Base-by-base conservation (phyloP, 2,113 vertebrate genomes). In the Apeltes quadracus region DNA sequence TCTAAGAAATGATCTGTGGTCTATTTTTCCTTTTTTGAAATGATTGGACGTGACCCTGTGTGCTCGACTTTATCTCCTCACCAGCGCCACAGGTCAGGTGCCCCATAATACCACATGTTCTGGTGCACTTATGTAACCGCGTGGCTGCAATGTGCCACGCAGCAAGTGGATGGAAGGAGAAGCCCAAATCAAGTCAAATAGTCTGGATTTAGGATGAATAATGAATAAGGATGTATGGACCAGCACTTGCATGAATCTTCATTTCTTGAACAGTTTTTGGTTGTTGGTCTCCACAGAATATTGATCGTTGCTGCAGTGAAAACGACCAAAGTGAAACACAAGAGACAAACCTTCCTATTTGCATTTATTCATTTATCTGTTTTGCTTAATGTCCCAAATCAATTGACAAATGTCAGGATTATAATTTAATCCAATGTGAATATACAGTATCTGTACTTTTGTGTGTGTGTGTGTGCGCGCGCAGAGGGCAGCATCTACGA, bases 401-500 rank as follows among this genome's bases (percentile, higher is more conserved):
- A 36, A 11, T 16, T 51, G n/a, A 7, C 15, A 56, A 55, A 48
- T 41, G 39, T 54, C 53, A 29, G 14, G 6, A 53, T 53, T 22
- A 51, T 4, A 23, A 23, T 22, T 25, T 25, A 14, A 34, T 56
- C 16, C 16, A 16, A 20, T 2, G 10, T 36, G 36, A 44, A 20
- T 44, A 14, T 23, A 18, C 23, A 32, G 41, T 27, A 23, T 72
- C 44, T 58, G 66, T 44, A 12, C 66, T 36, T 72, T 44, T 59
- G 46, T 50, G 25, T 43, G 51, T 79, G 7, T 67, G 22, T 69
- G 38, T 85, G 59, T 66, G 13, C 65, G 13, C 41, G 15, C 68
- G 12, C 70, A 95, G 96, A 96, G 74, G 95, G 93, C 90, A 94
- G 93, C 54, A 82, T 92, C 72, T 94, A 90, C 61, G 96, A 96